Percentiles rank a stretch among this genome's conserved stretches.
phyloP scores from a whole-genome alignment of 2,113 vertebrate species.

The Leptocoma aspasia region DNA sequence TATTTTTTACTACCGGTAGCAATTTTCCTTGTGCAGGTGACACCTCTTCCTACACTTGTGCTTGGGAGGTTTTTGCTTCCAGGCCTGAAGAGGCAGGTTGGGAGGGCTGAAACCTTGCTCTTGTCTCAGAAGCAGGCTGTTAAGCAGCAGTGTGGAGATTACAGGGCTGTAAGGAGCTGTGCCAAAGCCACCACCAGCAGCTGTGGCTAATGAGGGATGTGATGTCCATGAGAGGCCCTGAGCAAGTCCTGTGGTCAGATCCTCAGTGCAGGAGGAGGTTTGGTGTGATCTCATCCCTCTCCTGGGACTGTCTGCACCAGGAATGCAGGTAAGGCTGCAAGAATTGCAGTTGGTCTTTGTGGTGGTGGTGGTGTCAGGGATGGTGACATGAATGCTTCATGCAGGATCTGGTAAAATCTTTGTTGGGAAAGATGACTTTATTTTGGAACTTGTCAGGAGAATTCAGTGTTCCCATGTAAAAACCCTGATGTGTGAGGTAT shows the following conservation, averaged over 20 bases:
- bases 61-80: neutral
- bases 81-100: neutral
- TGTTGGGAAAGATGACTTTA: neutral
- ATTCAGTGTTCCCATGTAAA: neutral
- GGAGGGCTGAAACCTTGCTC: neutral
- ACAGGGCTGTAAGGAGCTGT: neutral
- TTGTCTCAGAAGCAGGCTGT: neutral
- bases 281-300: rapidly evolving
- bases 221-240: neutral
- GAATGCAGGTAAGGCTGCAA: neutral
- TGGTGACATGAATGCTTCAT: neutral
- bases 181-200: neutral
- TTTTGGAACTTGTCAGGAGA: neutral
- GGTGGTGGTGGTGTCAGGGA: neutral
- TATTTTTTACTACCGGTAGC: neutral
- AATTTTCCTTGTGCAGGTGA: neutral
- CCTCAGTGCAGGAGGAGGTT: rapidly evolving
- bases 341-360: rapidly evolving
- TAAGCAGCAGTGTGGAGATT: neutral
- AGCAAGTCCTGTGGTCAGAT: rapidly evolving
- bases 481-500: neutral
- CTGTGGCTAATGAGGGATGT: neutral
- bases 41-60: neutral
- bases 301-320: neutral
- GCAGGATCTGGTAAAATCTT: neutral